phyloP scores from a whole-genome alignment of 2,113 vertebrate genomes.

The Notarius quadriscutis region DNA sequence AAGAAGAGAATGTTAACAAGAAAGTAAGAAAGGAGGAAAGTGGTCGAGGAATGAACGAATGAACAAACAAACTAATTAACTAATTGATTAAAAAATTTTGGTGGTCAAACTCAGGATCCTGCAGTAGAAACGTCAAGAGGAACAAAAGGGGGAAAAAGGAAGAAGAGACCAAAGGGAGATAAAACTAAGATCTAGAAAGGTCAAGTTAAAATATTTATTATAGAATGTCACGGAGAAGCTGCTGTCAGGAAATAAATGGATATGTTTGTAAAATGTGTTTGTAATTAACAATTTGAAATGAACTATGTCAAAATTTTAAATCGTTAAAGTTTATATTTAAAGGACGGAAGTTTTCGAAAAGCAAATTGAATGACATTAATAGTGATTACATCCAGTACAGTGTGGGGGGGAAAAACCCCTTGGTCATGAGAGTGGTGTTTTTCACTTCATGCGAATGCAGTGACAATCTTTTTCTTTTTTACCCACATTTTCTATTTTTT shows the following conservation, averaged over 20 bases:
- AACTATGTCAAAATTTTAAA: neutral
- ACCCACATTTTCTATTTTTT: neutral
- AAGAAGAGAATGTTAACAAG: neutral
- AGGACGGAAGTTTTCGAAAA: neutral
- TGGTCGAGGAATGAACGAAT: neutral
- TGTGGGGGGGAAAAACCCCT: neutral
- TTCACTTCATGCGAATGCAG: slow-evolving; percentile 19
- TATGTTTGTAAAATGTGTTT: neutral
- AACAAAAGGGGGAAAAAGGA: neutral
- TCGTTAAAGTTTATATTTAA: neutral
- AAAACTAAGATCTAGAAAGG: neutral
- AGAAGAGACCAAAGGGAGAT: neutral
- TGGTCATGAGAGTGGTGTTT: slow-evolving; percentile 9
- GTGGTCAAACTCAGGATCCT: neutral
- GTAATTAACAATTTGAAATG: neutral
- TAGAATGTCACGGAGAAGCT: neutral
- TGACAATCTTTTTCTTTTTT: neutral
- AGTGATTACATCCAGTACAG: slow-evolving; percentile 1
- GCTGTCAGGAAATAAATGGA: neutral
- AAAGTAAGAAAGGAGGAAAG: neutral
- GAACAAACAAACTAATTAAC: neutral
- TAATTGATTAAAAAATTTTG: neutral
- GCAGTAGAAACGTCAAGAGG: neutral
- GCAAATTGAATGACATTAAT: neutral
- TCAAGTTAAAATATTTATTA: neutral